Conservation (phyloP, 2,797 vertebrate genomes). For the Lacerta bilineata region DNA sequence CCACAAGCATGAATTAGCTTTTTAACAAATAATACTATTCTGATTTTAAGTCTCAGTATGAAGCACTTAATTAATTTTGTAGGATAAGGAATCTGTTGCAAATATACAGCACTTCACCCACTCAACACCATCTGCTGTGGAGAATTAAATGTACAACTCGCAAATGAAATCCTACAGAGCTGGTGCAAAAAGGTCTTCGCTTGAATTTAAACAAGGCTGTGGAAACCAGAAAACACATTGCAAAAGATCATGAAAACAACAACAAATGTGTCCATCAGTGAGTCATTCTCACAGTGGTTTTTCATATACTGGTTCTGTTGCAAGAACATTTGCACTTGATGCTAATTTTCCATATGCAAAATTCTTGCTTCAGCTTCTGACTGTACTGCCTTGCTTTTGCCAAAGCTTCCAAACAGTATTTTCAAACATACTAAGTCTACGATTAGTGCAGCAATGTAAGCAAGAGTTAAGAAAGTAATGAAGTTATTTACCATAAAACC, state of each 20-base stretch:
- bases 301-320: slow-evolving; percentile 42
- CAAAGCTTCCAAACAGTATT: background rate
- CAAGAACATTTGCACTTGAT: slow-evolving; percentile 55
- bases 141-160: slow-evolving; percentile 89
- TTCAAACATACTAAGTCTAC: slow-evolving; percentile 17
- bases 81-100: slow-evolving; percentile 84
- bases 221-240: slow-evolving; percentile 80
- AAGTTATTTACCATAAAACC: background rate
- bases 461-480: background rate
- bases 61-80: slow-evolving; percentile 82
- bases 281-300: slow-evolving; percentile 55
- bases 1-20: slow-evolving; percentile 64
- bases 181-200: slow-evolving; percentile 82
- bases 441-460: background rate
- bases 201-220: slow-evolving; percentile 83
- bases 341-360: slow-evolving; percentile 3
- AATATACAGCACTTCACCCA: slow-evolving; percentile 86
- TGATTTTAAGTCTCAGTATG: slow-evolving; percentile 76
- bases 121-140: slow-evolving; percentile 93
- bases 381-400: background rate
- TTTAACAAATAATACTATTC: slow-evolving; percentile 66
- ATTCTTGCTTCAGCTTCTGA: background rate
- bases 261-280: slow-evolving; percentile 75
- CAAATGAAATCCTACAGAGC: slow-evolving; percentile 82
- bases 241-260: slow-evolving; percentile 78